Evolutionary conservation across 2,113 vertebrate genomes (phyloP), one percentile per base, ranked within the genome.

Genomic region (Ifrita kowaldi): DNA sequence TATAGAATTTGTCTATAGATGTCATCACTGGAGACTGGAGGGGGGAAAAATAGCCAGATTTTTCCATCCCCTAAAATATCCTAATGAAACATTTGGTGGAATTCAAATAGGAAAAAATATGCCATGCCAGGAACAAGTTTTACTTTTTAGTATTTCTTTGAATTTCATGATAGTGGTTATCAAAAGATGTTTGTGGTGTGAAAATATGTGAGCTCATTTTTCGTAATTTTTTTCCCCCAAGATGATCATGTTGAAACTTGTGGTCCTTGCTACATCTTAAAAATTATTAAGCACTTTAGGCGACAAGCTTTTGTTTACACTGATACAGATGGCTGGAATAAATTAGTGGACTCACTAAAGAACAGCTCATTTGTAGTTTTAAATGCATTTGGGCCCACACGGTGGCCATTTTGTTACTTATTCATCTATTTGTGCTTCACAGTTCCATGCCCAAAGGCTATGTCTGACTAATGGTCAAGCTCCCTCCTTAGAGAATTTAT

Each of bases 321-420:
- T 94, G 84, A 94, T 86, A 97, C 98, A 98, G 98, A 98, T 98
- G 97, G 98, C 90, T 96, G 42, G 96, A 98, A 98, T 98, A 98
- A 98, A 98, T 98, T 98, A 98, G 76, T 90, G 87, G 91, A 96
- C 90, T 98, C 69, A 68, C 70, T 95, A 90, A 97, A 97, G 95
- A 96, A 90, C 88, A 96, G 95, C 94, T 98, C 93, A 91, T 93
- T 97, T 90, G 97, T 96, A 95, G 97, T 97, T 98, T 97, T 94
- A 98, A 97, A 97, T 96, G 84, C 82, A 94, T 96, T 98, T 98
- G 97, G 92, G 97, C 95, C 87, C 92, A 87, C 84, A 91, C 59
- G 80, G 90, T 96, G 81, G 95, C 56, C 83, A 95, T 92, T 96
- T 97, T 96, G 79, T 96, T 95, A 97, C 96, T 94, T 96, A 78